Conservation (phyloP, 2,113 vertebrate species). For the Chionis minor region DNA sequence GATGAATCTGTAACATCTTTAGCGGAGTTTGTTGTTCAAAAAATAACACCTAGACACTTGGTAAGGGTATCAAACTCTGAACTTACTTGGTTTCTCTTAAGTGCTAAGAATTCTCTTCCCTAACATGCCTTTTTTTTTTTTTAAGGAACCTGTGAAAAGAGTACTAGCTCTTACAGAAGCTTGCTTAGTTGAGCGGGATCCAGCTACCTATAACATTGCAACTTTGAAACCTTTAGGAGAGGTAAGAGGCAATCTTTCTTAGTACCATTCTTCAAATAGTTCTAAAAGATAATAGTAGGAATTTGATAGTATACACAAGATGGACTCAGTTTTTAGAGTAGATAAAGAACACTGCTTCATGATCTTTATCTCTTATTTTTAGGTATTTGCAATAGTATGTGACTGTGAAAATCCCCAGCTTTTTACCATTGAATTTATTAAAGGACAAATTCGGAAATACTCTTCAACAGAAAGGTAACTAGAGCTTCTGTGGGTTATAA, state of each 20-base stretch:
- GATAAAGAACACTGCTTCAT: background rate
- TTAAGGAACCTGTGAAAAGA: conserved; percentile 91
- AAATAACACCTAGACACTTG: conserved; percentile 89
- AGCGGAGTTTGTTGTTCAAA: conserved; percentile 97
- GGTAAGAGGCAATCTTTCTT: conserved; percentile 72
- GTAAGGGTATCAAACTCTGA: conserved; percentile 74
- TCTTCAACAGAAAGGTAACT: conserved; percentile 96
- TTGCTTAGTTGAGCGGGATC: conserved; percentile 94
- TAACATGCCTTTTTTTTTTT: background rate
- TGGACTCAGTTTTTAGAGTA: background rate
- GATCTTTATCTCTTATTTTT: background rate
- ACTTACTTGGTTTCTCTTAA: background rate
- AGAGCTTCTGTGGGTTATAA: background rate
- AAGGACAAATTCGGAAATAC: conserved; percentile 93
- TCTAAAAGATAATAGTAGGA: background rate
- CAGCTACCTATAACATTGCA: conserved; percentile 95
- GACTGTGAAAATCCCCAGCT: conserved; percentile 95
- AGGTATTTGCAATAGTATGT: conserved; percentile 97
- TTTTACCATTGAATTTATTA: conserved; percentile 96
- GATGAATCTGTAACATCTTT: conserved; percentile 97
- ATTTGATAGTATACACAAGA: background rate
- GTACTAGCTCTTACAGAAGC: conserved; percentile 94
- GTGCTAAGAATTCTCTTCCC: background rate
- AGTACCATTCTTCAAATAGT: background rate
- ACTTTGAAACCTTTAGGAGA: conserved; percentile 96